Evolutionary conservation across 2,797 vertebrate species (phyloP).

Genomic region (Dallia pectoralis): DNA sequence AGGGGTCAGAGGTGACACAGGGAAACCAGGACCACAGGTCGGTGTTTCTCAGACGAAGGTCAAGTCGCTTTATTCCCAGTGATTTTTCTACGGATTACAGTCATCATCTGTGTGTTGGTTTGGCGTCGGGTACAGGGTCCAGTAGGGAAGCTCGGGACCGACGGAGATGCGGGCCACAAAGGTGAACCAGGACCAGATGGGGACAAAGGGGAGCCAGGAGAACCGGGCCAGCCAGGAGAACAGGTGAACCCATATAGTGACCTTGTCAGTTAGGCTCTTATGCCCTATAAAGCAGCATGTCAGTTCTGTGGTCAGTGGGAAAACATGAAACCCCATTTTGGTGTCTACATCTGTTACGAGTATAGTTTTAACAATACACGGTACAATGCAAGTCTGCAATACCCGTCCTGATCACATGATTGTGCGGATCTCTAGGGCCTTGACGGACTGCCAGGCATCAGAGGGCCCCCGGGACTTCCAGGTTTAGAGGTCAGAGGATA

Average conservation of each 20-base stretch:
- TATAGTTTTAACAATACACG: not conserved
- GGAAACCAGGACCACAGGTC: constrained; percentile 72
- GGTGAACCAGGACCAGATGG: constrained; percentile 73
- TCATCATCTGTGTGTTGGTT: not conserved
- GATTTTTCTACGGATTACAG: not conserved
- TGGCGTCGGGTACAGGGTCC: constrained; percentile 65
- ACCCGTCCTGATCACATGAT: constrained; percentile 4
- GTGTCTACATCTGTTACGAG: not conserved
- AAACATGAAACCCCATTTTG: not conserved
- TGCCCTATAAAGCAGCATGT: not conserved
- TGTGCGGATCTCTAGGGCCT: constrained; percentile 73
- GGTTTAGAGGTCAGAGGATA: constrained; percentile 82
- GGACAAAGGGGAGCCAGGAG: constrained; percentile 72
- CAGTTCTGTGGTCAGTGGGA: not conserved
- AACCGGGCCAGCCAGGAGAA: constrained; percentile 68
- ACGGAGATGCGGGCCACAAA: constrained; percentile 65
- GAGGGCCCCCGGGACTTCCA: constrained; percentile 69
- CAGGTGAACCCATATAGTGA: constrained; percentile 48
- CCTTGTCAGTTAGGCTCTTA: not conserved
- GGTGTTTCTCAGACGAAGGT: constrained; percentile 31
- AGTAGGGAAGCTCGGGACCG: constrained; percentile 62
- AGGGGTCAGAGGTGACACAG: constrained; percentile 76
- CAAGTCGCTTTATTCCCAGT: not conserved
- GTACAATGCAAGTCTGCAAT: not conserved
- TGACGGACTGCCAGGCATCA: constrained; percentile 71